Percentiles rank a stretch among this genome's conserved stretches.
phyloP scores from a whole-genome alignment of 2,797 vertebrate species.

The Pyrocephalus nanus region DNA sequence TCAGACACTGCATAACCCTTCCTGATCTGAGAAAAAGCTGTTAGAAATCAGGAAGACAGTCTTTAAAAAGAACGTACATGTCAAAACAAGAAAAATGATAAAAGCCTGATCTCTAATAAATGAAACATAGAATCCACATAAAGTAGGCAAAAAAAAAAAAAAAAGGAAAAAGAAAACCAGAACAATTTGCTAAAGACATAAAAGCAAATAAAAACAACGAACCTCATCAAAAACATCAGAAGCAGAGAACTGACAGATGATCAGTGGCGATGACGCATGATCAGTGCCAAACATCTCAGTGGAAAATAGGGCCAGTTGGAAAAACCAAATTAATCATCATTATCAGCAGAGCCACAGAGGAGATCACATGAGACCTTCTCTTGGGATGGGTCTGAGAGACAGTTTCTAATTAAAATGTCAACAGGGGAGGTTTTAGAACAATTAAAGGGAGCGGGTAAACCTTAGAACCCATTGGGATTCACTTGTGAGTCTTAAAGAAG shows the following conservation, averaged over 20 bases:
- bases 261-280: conserved; percentile 7
- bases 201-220: conserved; percentile 59
- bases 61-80: conserved; percentile 19
- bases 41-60: neutral
- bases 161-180: neutral
- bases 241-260: conserved; percentile 46
- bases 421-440: conserved; percentile 9
- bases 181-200: conserved; percentile 56
- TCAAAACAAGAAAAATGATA: conserved; percentile 65
- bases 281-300: conserved; percentile 27
- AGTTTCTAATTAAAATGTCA: conserved; percentile 44
- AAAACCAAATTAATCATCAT: conserved; percentile 56
- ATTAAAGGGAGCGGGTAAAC: neutral
- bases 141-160: neutral
- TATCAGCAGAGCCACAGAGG: conserved; percentile 39
- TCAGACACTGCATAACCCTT: neutral
- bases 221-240: conserved; percentile 47
- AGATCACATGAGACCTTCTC: conserved; percentile 24
- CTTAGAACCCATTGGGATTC: neutral
- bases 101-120: conserved; percentile 31
- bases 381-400: neutral
- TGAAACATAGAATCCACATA: neutral
- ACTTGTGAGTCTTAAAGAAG: neutral
- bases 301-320: conserved; percentile 57
- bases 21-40: neutral